Conservation (phyloP, 2,888 invertebrate species). For the Didymodactylos carnosus region DNA sequence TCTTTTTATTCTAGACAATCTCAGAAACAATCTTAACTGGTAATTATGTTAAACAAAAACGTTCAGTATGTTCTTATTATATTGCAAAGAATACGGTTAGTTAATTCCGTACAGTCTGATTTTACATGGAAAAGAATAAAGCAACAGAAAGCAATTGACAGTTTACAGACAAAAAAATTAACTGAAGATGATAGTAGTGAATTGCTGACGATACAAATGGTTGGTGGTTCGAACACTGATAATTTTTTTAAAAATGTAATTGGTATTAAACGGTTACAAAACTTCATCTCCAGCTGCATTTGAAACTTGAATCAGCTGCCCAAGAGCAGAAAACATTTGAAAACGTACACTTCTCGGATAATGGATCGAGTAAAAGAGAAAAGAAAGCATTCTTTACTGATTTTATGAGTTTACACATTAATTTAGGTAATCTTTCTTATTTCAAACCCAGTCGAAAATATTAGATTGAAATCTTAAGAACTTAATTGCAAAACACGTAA, state of each 20-base stretch:
- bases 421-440: too few species aligned
- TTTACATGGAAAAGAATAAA: conserved; percentile 4
- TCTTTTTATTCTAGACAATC: not conserved
- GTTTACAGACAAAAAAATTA: conserved; percentile 65
- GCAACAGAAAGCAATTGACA: conserved; percentile 65
- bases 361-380: too few species aligned
- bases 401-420: too few species aligned
- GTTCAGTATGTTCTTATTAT: conserved; percentile 4
- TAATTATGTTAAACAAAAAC: conserved; percentile 3
- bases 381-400: too few species aligned
- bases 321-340: too few species aligned
- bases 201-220: conserved; percentile 70
- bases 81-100: too few species aligned
- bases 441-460: too few species aligned
- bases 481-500: too few species aligned
- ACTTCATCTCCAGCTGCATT: too few species aligned
- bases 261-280: conserved; percentile 62
- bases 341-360: too few species aligned
- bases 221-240: conserved; percentile 71
- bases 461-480: too few species aligned
- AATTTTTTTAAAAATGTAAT: conserved; percentile 74
- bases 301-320: too few species aligned
- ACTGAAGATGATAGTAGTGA: conserved; percentile 71
- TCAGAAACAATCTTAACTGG: conserved; percentile 1
- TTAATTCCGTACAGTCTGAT: not conserved